Evolutionary conservation across 1,140 invertebrate genomes (phyloP), one percentile per base, ranked within the genome.

Genomic region (Gryon sp.): DNA sequence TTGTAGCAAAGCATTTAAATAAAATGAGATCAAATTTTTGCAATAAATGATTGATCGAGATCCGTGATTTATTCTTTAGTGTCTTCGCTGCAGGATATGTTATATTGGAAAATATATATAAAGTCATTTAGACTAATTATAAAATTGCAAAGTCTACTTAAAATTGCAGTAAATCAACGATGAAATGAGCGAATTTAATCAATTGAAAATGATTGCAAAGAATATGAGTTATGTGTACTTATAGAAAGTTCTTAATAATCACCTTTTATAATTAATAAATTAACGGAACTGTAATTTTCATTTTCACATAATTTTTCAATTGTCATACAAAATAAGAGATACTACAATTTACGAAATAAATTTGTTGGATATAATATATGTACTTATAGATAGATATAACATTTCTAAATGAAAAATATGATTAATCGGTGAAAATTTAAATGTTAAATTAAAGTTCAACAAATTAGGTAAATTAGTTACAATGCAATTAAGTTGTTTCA

Each of bases 121-220:
- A 45, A 55, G 59, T 48, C 26, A 73, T 78, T 63, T 63, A 63
- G 16, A 50, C 22, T 50, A 63, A 63, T 63, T 63, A 52, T 19
- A 41, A 63, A 50, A 63, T 41, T 41, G 36, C 24, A 36, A 19
- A 50, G 32, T 63, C 59, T 50, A 41, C 34, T 63, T 63, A 46
- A 36, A 52, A 63, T 50, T 6, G 26, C 28, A 30, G 46, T 50
- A 50, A 40, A 63, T 63, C 45, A 50, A 41, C 24, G 24, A 41
- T 52, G 34, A 52, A 41, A 41, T 14, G 34, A 9, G 8, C 15
- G 20, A 30, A 63, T 50, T 50, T 50, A 30, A 14, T 50, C 26
- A 63, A 50, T 63, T 9, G 2, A 50, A 63, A 50, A 50, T 63
- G 4, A 40, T 50, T 50, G 26, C 45, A 30, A 22, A 43, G 12